Conservation (phyloP, 1,140 invertebrate species). For the Andrena cerasifolii region DNA sequence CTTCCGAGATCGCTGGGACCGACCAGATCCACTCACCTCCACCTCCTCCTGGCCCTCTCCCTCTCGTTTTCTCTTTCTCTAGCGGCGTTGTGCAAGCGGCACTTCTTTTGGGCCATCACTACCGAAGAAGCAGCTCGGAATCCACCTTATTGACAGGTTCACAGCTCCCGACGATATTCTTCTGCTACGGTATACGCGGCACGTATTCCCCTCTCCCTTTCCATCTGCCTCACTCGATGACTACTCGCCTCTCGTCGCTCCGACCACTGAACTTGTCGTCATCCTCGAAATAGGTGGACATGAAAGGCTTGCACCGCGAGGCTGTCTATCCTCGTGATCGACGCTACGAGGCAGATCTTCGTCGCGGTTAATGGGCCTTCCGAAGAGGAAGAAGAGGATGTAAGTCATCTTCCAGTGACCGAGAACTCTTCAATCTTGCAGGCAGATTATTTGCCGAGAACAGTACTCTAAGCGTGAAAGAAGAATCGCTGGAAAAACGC, state of each 20-base stretch:
- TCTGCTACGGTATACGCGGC: constrained; percentile 54
- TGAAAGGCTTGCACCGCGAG: background rate
- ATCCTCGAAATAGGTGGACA: constrained; percentile 3
- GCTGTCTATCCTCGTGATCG: background rate
- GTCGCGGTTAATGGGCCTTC: constrained; percentile 8
- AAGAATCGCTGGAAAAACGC: background rate
- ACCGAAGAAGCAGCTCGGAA: constrained; percentile 66
- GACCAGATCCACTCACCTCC: background rate
- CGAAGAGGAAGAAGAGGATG: background rate
- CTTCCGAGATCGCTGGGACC: constrained; percentile 65
- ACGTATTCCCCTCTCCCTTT: constrained; percentile 42
- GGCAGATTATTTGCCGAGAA: too few species aligned
- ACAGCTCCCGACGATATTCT: constrained; percentile 71
- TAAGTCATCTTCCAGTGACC: too few species aligned
- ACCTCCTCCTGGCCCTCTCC: background rate
- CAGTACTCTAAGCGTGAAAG: too few species aligned
- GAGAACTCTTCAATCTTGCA: too few species aligned
- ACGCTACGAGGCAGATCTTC: background rate
- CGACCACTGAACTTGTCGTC: background rate
- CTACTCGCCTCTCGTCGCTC: constrained; percentile 28
- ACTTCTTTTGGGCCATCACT: constrained; percentile 67
- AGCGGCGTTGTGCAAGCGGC: constrained; percentile 48
- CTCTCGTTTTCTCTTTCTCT: constrained; percentile 13
- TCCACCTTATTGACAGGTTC: constrained; percentile 75
- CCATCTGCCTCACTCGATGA: background rate